These are phyloP conservation scores for Clarias batrachus DNA, from an alignment of 2,113 vertebrate genomes.

Conservation along the genomic window DNA sequence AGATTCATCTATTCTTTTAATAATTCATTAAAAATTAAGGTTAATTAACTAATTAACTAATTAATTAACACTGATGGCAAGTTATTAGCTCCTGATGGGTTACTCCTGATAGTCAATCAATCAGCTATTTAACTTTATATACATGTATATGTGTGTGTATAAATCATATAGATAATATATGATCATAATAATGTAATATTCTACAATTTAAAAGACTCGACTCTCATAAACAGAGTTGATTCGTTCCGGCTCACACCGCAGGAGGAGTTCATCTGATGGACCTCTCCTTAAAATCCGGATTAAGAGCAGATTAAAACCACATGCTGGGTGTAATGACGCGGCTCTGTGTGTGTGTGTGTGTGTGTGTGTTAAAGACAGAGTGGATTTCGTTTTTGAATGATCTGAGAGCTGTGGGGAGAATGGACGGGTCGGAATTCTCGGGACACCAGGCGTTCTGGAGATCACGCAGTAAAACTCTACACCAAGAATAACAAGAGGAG, in stretches of 20 bases:
- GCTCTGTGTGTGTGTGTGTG: no score
- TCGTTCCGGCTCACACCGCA: not conserved
- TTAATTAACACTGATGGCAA: not conserved
- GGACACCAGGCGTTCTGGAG: no score
- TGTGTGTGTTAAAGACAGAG: no score
- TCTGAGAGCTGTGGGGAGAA: not conserved
- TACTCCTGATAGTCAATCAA: not conserved
- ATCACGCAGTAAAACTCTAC: not conserved
- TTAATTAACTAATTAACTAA: no score
- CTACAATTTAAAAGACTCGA: not conserved
- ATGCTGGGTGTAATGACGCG: not conserved
- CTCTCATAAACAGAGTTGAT: not conserved
- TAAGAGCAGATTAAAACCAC: not conserved
- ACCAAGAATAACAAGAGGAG: not conserved
- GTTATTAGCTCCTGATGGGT: not conserved
- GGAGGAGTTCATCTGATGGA: no score
- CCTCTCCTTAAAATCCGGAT: not conserved
- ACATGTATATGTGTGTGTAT: no score
- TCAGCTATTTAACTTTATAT: not conserved
- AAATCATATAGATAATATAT: no score
- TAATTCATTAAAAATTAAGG: not conserved
- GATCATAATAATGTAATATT: no score
- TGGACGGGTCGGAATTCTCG: not conserved
- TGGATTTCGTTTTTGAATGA: not conserved
- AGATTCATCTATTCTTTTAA: not conserved